phyloP scores from a whole-genome alignment of 2,797 vertebrate species.

The Microcaecilia unicolor region DNA sequence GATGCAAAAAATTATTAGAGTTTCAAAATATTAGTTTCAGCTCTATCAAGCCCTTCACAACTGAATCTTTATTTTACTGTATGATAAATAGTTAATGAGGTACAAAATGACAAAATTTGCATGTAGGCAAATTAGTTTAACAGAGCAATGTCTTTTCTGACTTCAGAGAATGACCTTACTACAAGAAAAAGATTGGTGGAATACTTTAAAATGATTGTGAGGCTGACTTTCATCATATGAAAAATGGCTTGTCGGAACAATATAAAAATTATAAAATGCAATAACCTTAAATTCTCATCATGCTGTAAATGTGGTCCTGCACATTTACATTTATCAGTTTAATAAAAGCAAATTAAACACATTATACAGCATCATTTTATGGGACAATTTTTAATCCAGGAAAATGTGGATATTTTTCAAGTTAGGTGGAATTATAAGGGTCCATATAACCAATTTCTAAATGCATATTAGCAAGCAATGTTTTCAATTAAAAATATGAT shows the following conservation, averaged over 20 bases:
- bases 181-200: conserved; percentile 66
- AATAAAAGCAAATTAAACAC: conserved; percentile 84
- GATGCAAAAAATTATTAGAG: conserved; percentile 98
- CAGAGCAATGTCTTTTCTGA: conserved; percentile 80
- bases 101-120: conserved; percentile 97
- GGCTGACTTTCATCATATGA: conserved; percentile 69
- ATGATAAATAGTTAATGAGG: conserved; percentile 96
- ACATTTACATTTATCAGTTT: conserved; percentile 80
- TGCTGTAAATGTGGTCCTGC: conserved; percentile 65
- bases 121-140: conserved; percentile 95
- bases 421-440: conserved; percentile 35
- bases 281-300: conserved; percentile 85
- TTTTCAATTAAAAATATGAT: conserved; percentile 40
- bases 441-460: conserved; percentile 35
- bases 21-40: conserved; percentile 99
- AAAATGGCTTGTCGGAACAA: conserved; percentile 71
- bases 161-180: conserved; percentile 89
- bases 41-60: conserved; percentile 86
- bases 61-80: conserved; percentile 74
- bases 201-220: conserved; percentile 74
- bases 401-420: conserved; percentile 54
- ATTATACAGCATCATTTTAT: conserved; percentile 77
- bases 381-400: conserved; percentile 59
- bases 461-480: conserved; percentile 36
- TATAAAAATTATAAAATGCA: conserved; percentile 83